These are phyloP conservation scores for Procambarus virginalis DNA, from an alignment of 1,140 invertebrate genomes.

Conservation along the genomic window DNA sequence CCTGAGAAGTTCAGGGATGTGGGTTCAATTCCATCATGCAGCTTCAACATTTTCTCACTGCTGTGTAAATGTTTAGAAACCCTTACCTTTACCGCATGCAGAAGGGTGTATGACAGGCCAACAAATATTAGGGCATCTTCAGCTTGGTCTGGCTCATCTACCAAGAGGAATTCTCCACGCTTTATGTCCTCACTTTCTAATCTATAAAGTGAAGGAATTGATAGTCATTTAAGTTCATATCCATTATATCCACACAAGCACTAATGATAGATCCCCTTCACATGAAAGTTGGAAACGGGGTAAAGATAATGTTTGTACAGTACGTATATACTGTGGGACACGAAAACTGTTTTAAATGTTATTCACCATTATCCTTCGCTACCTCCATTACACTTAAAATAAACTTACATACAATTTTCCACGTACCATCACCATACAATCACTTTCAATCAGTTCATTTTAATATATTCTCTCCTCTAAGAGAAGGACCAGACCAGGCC, in stretches of 20 bases:
- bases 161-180: slow-evolving; percentile 65
- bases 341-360: not conserved
- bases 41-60: too few species aligned
- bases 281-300: too few species aligned
- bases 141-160: slow-evolving; percentile 60
- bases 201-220: slow-evolving; percentile 2
- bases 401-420: not conserved
- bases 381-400: not conserved
- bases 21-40: too few species aligned
- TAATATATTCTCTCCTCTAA: not conserved
- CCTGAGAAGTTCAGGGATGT: too few species aligned
- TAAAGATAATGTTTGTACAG: too few species aligned
- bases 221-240: too few species aligned
- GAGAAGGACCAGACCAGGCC: too few species aligned
- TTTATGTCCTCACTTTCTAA: slow-evolving; percentile 37
- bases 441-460: too few species aligned
- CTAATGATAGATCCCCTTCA: too few species aligned
- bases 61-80: not conserved
- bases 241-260: too few species aligned
- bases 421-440: not conserved
- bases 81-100: slow-evolving; percentile 63
- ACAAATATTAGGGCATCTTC: slow-evolving; percentile 45
- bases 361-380: not conserved
- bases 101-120: slow-evolving; percentile 52
- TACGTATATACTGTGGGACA: too few species aligned